Base-by-base conservation (phyloP, 2,888 invertebrate species). In the Diarsia brunnea region DNA sequence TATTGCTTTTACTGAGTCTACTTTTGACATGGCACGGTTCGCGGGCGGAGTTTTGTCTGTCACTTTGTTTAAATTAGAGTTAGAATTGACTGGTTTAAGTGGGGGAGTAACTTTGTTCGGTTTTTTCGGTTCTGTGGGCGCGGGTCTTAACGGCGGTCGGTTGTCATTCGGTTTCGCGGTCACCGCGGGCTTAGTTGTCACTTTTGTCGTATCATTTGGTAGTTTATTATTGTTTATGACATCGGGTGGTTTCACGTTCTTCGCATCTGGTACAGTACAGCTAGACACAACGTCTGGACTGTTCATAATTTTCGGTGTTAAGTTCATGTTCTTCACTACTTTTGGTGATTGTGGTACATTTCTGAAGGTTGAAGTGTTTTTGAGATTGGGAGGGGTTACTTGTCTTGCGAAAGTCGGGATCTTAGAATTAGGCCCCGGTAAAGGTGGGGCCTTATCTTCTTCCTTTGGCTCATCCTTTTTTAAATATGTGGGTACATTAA, bases 241-340 rank as follows among this genome's bases (percentile, higher is more conserved):
- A 88, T 97, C 97, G 0, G 97, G 97, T 0, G 97, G 97, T 92
- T 98, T 97, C 0, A 95, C 93, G 31, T 94, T 95, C 70, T 96
- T 95, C 21, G 93, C 91, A 47, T 96, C 96, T 0, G 94, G 93
- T n/a, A 95, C 94, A 0, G 97, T 97, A 90, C 98, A 98, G 89
- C 98, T 98, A 0, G 98, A 98, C 7, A 98, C 98, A 49, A 98
- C 92, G 90, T 98, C 98, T 0, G 98, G 98, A 91, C 98, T 98
- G 88, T 98, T 98, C 79, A 88, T 92, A 77, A 95, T 94, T 88
- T 95, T 95, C 7, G 94, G 88, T 69, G 92, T 88, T 85, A 93
- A 71, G 78, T 89, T 93, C 3, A 85, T 65, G 60, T 92, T 94
- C 90, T 95, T 96, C 4, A 89, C 87, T 1, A 85, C 92, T 91